Percentiles rank a stretch among this genome's conserved stretches.
Evolutionary conservation across 2,113 vertebrate species (phyloP).

Genomic region (Peromyscus leucopus): DNA sequence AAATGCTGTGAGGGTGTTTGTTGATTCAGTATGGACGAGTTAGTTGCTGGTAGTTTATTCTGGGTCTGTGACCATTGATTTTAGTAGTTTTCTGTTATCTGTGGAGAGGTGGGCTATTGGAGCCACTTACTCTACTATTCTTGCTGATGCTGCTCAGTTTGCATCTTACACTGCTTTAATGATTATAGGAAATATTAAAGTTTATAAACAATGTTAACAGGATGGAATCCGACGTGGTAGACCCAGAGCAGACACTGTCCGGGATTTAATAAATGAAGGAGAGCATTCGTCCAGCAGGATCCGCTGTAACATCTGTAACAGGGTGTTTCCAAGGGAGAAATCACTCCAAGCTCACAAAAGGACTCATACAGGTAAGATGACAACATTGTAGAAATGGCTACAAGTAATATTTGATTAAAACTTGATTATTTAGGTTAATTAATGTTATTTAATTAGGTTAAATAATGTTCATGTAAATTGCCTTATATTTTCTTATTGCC

Average conservation of each 20-base stretch:
- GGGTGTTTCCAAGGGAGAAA: constrained; percentile 98
- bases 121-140: background rate
- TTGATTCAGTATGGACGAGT: background rate
- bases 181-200: constrained; percentile 12
- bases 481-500: background rate
- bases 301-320: constrained; percentile 97
- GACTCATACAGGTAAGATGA: constrained; percentile 95
- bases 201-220: constrained; percentile 83
- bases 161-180: background rate
- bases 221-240: constrained; percentile 95
- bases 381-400: background rate
- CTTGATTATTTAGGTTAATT: background rate
- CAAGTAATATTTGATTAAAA: constrained; percentile 16
- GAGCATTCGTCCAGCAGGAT: constrained; percentile 98
- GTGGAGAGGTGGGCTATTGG: background rate
- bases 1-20: background rate
- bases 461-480: constrained; percentile 36
- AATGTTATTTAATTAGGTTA: background rate
- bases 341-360: constrained; percentile 98
- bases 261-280: constrained; percentile 96
- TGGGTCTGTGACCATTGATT: background rate
- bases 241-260: constrained; percentile 95
- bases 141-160: constrained; percentile 23
- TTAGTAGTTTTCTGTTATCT: constrained; percentile 13
- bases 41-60: background rate